Evolutionary conservation across 1,140 invertebrate genomes (phyloP), one percentile per base, ranked within the genome.

Genomic region (Macrosteles quadrilineatus): DNA sequence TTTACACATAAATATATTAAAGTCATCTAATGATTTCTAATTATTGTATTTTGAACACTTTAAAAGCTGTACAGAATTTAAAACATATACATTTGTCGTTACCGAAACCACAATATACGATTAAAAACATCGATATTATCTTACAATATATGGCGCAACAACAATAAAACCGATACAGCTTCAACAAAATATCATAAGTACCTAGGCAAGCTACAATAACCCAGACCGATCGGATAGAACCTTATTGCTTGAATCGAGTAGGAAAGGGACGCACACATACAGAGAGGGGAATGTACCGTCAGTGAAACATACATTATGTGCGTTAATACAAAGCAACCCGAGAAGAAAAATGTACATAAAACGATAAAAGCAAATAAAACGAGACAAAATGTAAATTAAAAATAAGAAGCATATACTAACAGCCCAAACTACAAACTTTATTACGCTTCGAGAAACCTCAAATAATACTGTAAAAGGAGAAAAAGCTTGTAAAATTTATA

Each of bases 41-140:
- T 59, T 59, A 59, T 59, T 59, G 55, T 59, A 59, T 59, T 29
- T 59, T 59, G 55, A 59, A 59, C 55, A 59, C 55, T 59, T 59
- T 59, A 2, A 27, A 59, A 59, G 55, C 55, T 59, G 55, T 59
- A 59, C 55, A 59, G 55, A 59, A 59, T 59, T 59, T 59, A 27
- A 59, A 59, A 59, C 55, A 59, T 59, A 59, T 30, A 59, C 55
- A 59, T 1, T 59, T 59, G 6, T 9, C 55, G 14, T 36, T 23
- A 59, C 25, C 55, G 23, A 59, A 59, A 59, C 55, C 55, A 59
- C 55, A 29, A 59, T 59, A 59, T 21, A 59, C 23, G 25, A 59
- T 59, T 53, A 27, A 30, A 59, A 59, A 59, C 55, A 59, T 59
- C n/a, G 12, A 59, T 25, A 59, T 59, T 59, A 59, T 59, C 55